Base-by-base conservation (phyloP, 2,113 vertebrate genomes). In the Tringa solitaria region DNA sequence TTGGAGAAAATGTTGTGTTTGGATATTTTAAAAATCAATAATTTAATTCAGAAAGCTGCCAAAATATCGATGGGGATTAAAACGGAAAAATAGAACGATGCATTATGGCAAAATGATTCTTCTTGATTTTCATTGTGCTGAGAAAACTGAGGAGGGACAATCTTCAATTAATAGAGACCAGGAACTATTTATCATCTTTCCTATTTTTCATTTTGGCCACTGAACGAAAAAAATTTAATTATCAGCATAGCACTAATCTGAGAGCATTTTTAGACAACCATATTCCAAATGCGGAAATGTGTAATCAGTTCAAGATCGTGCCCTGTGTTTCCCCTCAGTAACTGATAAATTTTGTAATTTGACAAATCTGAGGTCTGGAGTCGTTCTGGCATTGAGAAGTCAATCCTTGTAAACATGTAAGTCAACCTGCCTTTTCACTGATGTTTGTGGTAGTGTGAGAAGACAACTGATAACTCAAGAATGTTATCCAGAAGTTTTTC, bases 11-110 rank as follows among this genome's bases (percentile, higher is more conserved):
- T 43, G 32, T 35, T 87, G 82, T 76, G 39, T 59, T 60, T 75
- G 48, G 43, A 14, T 82, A 85, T 72, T 84, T 90, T 63, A 68
- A 91, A 94, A 75, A 75, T 53, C 41, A 93, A 33, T 50, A 45
- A 69, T 77, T 88, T 90, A 69, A 85, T 90, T 76, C 82, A 86
- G 84, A 93, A 82, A 82, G 57, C 85, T 65, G 41, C 70, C 57
- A 96, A 93, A 93, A 87, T 69, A 83, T 92, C 88, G 79, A 85
- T 46, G 35, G 72, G 59, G 51, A 93, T 90, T 87, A 89, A 93
- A 81, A 87, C 63, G 46, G 14, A 50, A 64, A 65, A 89, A 53
- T 1, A 33, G 9, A 75, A 75, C 20, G 9, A 82, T 23, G 33
- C 28, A 33, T 53, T 28, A 51, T 11, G 18, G 32, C 26, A 74